phyloP scores from a whole-genome alignment of 2,797 vertebrate genomes.

The Neosilurus mollespiculum region DNA sequence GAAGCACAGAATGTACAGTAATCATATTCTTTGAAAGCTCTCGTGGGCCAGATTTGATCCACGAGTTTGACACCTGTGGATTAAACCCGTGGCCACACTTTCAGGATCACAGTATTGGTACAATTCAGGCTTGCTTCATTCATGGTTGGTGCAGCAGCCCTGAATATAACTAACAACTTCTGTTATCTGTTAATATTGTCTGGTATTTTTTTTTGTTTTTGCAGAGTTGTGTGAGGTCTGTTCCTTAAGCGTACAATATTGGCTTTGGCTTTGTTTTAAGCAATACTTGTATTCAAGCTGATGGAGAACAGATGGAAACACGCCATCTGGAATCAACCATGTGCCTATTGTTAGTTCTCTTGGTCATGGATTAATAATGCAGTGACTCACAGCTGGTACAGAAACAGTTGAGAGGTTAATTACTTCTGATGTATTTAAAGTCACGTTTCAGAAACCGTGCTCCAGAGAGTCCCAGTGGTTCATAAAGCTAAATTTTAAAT shows the following conservation, averaged over 20 bases:
- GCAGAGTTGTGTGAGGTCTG: neutral
- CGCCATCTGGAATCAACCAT: neutral
- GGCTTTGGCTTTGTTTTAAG: neutral
- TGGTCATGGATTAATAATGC: constrained; percentile 2
- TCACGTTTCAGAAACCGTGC: neutral
- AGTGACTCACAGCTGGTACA: neutral
- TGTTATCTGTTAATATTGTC: neutral
- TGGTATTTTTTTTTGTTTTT: neutral
- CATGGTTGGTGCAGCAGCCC: neutral
- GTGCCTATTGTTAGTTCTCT: neutral
- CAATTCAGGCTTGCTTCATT: neutral
- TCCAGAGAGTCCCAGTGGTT: neutral
- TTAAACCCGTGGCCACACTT: no score
- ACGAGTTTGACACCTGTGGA: no score
- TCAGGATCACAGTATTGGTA: no score
- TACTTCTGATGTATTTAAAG: neutral
- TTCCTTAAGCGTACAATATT: neutral
- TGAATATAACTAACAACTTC: neutral
- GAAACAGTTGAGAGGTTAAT: neutral
- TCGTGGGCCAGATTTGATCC: no score
- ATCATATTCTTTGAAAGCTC: no score
- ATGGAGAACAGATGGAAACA: neutral
- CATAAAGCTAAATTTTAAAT: neutral
- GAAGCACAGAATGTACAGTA: no score
- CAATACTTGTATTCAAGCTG: neutral